These are phyloP conservation scores for Tribolium castaneum DNA, from an alignment of 1,140 invertebrate genomes.

Conservation along the genomic window DNA sequence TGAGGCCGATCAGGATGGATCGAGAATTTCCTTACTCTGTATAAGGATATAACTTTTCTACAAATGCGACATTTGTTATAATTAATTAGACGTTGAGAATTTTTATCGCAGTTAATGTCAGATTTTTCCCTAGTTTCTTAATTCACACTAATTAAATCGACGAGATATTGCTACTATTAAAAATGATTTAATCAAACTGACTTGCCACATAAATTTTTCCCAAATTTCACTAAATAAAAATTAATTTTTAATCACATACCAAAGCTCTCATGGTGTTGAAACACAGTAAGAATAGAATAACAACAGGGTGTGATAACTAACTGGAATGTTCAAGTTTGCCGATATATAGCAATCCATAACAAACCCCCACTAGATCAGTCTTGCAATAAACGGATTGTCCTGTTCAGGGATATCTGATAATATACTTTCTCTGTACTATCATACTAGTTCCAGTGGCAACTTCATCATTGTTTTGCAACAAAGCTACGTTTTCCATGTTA, in stretches of 20 bases:
- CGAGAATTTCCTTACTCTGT: conserved; percentile 3
- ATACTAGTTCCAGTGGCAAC: conserved; percentile 6
- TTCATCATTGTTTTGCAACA: conserved; percentile 33
- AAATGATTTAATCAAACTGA: neutral
- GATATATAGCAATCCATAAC: conserved; percentile 35
- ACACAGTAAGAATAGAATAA: conserved; percentile 27
- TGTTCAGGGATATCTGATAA: conserved; percentile 42
- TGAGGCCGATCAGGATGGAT: neutral
- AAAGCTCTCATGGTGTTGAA: conserved; percentile 45
- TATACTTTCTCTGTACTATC: conserved; percentile 38
- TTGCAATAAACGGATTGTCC: conserved; percentile 33
- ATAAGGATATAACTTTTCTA: neutral
- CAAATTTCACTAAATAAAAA: neutral
- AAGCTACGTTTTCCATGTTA: neutral
- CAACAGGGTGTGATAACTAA: conserved; percentile 15
- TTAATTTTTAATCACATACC: conserved; percentile 20
- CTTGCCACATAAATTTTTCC: too few species aligned
- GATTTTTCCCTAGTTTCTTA: neutral
- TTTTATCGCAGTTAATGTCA: neutral
- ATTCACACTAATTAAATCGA: neutral
- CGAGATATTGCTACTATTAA: neutral
- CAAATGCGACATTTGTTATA: neutral
- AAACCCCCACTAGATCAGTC: conserved; percentile 36
- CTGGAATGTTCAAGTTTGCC: conserved; percentile 21
- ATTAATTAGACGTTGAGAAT: neutral